A percentile compares a stretch with the other conserved stretches of the same genome.
phyloP scores from a whole-genome alignment of 2,113 vertebrate genomes.

The Odontophorus gujanensis region DNA sequence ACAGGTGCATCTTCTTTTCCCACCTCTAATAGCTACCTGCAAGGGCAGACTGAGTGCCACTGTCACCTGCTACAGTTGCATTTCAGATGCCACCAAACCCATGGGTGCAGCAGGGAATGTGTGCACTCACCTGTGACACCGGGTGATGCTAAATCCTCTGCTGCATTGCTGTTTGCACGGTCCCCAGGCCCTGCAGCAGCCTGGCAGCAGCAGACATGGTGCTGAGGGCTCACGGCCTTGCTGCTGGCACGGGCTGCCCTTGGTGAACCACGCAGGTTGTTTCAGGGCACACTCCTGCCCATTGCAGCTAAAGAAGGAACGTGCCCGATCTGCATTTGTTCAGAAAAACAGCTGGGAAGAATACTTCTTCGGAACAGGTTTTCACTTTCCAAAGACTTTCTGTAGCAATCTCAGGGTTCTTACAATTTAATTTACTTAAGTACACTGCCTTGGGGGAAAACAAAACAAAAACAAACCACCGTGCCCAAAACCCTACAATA shows the following conservation, averaged over 20 bases:
- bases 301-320: not conserved
- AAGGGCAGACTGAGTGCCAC: not conserved
- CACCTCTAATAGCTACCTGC: not conserved
- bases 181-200: not conserved
- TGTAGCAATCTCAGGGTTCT: not conserved
- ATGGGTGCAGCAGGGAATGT: rapidly evolving
- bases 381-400: not conserved
- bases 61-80: rapidly evolving
- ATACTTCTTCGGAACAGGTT: constrained; percentile 1
- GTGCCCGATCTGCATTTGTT: not conserved
- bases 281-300: not conserved
- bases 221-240: not conserved
- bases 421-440: constrained; percentile 33
- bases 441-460: not conserved
- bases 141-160: not conserved
- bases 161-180: not conserved
- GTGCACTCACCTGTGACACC: not conserved
- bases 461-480: not conserved
- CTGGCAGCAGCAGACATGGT: too few species aligned
- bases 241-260: not conserved
- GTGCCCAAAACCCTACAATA: not conserved
- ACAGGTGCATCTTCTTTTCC: too few species aligned
- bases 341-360: not conserved
- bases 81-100: not conserved
- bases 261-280: not conserved